These are phyloP conservation scores for Lamprotornis superbus DNA, from an alignment of 2,113 vertebrate genomes.

Conservation along the genomic window DNA sequence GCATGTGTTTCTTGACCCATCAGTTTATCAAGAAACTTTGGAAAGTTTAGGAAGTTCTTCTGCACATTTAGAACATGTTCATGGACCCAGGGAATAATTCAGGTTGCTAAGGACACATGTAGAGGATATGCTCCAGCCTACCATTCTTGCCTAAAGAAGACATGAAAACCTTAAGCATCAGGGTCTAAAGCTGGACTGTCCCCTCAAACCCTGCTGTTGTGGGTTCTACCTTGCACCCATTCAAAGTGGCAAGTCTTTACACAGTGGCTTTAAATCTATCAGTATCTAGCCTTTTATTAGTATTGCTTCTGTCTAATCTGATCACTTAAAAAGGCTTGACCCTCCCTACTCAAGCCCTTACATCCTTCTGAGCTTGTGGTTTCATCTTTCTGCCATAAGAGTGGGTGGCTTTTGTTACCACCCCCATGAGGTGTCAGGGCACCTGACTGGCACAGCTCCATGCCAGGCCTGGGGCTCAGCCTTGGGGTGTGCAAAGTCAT, in stretches of 20 bases:
- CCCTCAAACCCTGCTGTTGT: background rate
- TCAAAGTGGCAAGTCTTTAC: background rate
- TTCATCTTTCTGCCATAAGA: background rate
- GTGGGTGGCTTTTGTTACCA: background rate
- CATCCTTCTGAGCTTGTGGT: background rate
- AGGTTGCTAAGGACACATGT: background rate
- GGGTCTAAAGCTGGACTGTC: background rate
- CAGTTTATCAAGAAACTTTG: background rate
- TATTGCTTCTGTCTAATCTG: background rate
- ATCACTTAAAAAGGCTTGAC: background rate
- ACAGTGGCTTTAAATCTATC: background rate
- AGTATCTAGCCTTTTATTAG: background rate
- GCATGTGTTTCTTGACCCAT: background rate
- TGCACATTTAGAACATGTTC: background rate
- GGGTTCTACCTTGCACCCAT: background rate
- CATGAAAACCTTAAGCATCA: background rate
- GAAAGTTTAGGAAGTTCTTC: background rate
- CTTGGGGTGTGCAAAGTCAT: background rate
- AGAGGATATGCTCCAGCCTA: accelerated
- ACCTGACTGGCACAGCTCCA: accelerated
- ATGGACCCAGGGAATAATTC: background rate
- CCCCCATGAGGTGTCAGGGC: background rate
- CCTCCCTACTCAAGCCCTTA: background rate
- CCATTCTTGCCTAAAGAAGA: background rate
- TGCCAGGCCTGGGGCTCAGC: background rate